These are phyloP conservation scores for Xylocampa areola DNA, from an alignment of 2,888 invertebrate genomes.

Conservation along the genomic window DNA sequence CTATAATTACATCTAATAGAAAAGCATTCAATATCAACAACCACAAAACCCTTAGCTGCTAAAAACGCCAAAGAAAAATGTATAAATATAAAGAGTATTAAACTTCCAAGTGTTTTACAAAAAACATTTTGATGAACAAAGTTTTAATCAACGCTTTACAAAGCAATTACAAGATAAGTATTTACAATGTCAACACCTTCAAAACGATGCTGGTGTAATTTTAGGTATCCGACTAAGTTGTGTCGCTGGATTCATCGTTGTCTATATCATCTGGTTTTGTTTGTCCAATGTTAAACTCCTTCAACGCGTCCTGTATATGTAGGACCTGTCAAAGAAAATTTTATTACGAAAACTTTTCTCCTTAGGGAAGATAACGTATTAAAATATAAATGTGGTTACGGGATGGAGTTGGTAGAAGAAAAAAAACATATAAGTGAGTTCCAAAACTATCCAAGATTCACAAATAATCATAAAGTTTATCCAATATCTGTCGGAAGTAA, in stretches of 20 bases:
- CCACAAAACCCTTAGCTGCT: conserved; percentile 40
- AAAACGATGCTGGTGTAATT: conserved; percentile 50
- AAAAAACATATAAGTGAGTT: conserved; percentile 21
- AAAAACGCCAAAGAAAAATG: conserved; percentile 43
- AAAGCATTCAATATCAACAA: conserved; percentile 46
- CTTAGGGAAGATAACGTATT: conserved; percentile 6
- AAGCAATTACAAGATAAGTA: conserved; percentile 67
- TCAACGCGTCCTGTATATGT: conserved; percentile 92
- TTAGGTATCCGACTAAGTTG: conserved; percentile 71
- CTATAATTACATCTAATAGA: conserved; percentile 43
- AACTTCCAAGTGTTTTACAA: conserved; percentile 65
- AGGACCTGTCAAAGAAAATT: conserved; percentile 80
- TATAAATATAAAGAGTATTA: conserved; percentile 58
- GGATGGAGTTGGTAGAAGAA: neutral
- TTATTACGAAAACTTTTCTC: conserved; percentile 36
- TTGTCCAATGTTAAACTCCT: conserved; percentile 90
- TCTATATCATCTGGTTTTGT: conserved; percentile 73
- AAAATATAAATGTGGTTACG: conserved; percentile 10
- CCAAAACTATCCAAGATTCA: conserved; percentile 50
- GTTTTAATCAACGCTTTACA: conserved; percentile 68
- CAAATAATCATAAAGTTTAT: conserved; percentile 49
- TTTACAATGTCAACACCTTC: conserved; percentile 54
- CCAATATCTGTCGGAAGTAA: conserved; percentile 31
- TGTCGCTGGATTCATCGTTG: conserved; percentile 72
- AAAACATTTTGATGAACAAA: conserved; percentile 70